phyloP scores from a whole-genome alignment of 1,140 invertebrate genomes.

The Aphelinus certus region DNA sequence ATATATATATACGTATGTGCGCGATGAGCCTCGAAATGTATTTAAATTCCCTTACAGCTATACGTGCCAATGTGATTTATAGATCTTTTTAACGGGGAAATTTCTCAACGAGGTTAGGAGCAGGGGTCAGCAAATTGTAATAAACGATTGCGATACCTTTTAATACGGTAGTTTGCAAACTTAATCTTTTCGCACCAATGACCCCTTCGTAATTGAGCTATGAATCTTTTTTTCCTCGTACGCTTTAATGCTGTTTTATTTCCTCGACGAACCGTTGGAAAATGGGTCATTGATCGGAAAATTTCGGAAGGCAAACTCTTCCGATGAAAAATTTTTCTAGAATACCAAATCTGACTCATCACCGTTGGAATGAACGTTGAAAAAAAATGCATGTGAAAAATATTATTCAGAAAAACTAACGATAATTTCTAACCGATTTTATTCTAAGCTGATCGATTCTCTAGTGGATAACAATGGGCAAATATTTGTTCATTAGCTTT shows the following conservation, averaged over 20 bases:
- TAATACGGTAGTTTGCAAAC: constrained; percentile 30
- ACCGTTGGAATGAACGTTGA: no score
- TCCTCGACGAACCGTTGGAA: not conserved
- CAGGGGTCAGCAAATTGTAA: constrained; percentile 34
- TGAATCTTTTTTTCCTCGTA: constrained; percentile 14
- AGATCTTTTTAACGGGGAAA: constrained; percentile 27
- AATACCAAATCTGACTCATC: no score
- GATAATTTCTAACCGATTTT: no score
- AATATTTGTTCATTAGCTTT: no score
- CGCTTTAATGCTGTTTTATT: not conserved
- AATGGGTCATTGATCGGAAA: not conserved
- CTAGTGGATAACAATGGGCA: no score
- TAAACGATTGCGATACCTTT: constrained; percentile 31
- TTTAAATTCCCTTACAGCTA: constrained; percentile 32
- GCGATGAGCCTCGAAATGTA: constrained; percentile 30
- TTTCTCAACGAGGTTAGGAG: constrained; percentile 19
- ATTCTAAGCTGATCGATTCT: no score
- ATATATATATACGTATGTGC: constrained; percentile 8
- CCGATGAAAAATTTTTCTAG: no score
- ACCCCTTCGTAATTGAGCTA: constrained; percentile 32
- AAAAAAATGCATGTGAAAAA: no score
- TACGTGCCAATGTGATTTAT: constrained; percentile 35
- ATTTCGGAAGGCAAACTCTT: not conserved
- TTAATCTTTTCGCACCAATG: constrained; percentile 25
- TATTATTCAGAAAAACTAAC: no score